Evolutionary conservation across 2,113 vertebrate genomes (phyloP).

Genomic region (Serilophus lunatus): DNA sequence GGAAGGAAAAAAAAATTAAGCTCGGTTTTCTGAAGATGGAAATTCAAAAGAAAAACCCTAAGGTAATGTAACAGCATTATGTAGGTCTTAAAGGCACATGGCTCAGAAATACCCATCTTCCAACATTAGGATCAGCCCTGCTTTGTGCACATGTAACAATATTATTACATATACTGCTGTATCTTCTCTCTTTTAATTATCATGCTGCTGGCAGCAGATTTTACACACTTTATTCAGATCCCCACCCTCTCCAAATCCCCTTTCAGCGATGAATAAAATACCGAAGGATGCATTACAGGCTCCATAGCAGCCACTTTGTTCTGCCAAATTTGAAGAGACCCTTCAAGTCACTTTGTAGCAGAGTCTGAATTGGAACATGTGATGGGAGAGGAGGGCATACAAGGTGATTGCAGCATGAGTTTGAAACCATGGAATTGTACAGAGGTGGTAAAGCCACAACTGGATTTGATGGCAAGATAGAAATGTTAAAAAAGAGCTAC

Average conservation of each 20-base stretch:
- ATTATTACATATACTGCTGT: neutral
- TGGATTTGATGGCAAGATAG: neutral
- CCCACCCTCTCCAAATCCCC: neutral
- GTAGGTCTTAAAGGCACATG: slow-evolving; percentile 55
- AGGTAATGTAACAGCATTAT: slow-evolving; percentile 14
- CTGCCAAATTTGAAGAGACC: neutral
- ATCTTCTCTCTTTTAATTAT: slow-evolving; percentile 21
- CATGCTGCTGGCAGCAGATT: neutral
- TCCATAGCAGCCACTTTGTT: neutral
- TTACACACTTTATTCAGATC: neutral
- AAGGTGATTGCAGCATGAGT: neutral
- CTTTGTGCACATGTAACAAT: slow-evolving; percentile 26
- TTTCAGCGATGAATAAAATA: slow-evolving; percentile 2
- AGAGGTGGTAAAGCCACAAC: neutral
- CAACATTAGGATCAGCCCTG: neutral
- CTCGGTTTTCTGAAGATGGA: slow-evolving; percentile 17
- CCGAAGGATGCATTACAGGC: neutral
- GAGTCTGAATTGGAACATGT: neutral
- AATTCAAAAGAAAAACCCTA: slow-evolving; percentile 48
- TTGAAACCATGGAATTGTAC: neutral
- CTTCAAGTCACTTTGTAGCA: neutral
- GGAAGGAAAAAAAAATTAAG: neutral
- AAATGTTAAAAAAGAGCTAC: neutral
- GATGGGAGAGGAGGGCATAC: neutral
- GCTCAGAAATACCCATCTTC: neutral